Evolutionary conservation across 2,113 vertebrate genomes (phyloP).

Genomic region (Rattus norvegicus): GRCr8 NC_086025.1:116625501-116626000

Average conservation of each 20-base stretch:
- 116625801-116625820: neutral
- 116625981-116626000: neutral
- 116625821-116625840: rapidly evolving
- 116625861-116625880: neutral
- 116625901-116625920: neutral
- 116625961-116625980: neutral
- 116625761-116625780: rapidly evolving
- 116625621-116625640: neutral
- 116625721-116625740: rapidly evolving
- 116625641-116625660: neutral
- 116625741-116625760: neutral
- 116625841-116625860: too few relatives aligned
- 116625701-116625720: rapidly evolving
- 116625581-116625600: rapidly evolving
- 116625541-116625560: conserved; percentile 96
- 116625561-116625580: conserved; percentile 84
- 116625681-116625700: rapidly evolving
- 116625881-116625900: neutral
- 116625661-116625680: rapidly evolving
- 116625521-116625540: conserved; percentile 90
- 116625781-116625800: rapidly evolving
- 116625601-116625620: neutral
- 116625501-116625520: conserved; percentile 92
- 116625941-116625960: neutral
- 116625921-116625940: neutral